Evolutionary conservation across 2,797 vertebrate species (phyloP).

Genomic region (Betta splendens): DNA sequence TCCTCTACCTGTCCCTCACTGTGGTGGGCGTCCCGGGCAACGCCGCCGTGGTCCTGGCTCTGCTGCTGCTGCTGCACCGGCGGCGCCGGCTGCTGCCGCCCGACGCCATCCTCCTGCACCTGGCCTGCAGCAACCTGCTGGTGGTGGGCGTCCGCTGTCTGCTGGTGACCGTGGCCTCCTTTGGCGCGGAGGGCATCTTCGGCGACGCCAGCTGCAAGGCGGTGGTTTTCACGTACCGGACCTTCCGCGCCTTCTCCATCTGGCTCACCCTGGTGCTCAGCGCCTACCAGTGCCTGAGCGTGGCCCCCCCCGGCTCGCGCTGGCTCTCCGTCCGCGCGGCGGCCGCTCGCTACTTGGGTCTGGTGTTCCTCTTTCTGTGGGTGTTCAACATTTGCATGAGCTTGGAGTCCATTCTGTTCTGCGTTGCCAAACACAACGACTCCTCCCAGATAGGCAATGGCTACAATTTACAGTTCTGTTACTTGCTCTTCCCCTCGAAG

Average conservation of each 20-base stretch:
- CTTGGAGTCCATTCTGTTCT: constrained; percentile 59
- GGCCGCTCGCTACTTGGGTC: constrained; percentile 53
- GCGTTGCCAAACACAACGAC: constrained; percentile 51
- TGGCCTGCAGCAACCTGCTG: constrained; percentile 75
- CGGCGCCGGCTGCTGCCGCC: constrained; percentile 74
- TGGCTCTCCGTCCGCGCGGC: constrained; percentile 60
- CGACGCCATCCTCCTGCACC: constrained; percentile 79
- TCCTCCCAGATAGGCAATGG: constrained; percentile 44
- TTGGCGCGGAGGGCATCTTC: constrained; percentile 66
- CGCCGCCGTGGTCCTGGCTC: constrained; percentile 67
- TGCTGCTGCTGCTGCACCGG: constrained; percentile 60
- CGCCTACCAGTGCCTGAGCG: constrained; percentile 78
- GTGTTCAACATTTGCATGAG: constrained; percentile 74
- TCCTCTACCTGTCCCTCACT: constrained; percentile 76
- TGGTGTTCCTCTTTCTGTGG: constrained; percentile 76
- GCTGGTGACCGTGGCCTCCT: constrained; percentile 76
- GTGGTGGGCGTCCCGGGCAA: constrained; percentile 78
- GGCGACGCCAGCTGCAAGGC: constrained; percentile 70
- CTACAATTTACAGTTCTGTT: constrained; percentile 79
- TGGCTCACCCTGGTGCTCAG: constrained; percentile 83
- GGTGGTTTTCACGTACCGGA: constrained; percentile 80
- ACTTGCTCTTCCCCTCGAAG: constrained; percentile 72
- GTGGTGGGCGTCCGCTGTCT: constrained; percentile 78
- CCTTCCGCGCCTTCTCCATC: constrained; percentile 78
- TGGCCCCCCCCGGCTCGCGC: constrained; percentile 74